Conservation (phyloP, 1,140 invertebrate species). For the Zaprionus lachaisei region DNA sequence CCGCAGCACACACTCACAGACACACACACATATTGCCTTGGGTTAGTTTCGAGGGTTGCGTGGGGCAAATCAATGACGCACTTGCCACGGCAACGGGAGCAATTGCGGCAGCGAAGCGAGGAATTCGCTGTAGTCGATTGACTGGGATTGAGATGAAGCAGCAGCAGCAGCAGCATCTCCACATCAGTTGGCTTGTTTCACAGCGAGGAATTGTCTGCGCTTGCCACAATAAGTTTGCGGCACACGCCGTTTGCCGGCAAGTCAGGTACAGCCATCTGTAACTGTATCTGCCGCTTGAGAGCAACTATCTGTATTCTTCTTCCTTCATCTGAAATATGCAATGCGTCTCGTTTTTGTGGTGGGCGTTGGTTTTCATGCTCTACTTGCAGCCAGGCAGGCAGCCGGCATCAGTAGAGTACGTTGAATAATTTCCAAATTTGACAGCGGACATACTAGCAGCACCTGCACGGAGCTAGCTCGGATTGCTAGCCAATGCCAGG, state of each 20-base stretch:
- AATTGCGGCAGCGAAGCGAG: slow-evolving; percentile 30
- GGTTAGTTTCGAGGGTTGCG: slow-evolving; percentile 21
- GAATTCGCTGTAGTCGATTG: slow-evolving; percentile 35
- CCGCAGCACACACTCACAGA: slow-evolving; percentile 41
- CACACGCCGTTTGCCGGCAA: slow-evolving; percentile 18
- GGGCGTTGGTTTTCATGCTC: slow-evolving; percentile 57
- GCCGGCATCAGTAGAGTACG: slow-evolving; percentile 37
- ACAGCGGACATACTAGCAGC: slow-evolving; percentile 64
- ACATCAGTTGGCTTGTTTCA: slow-evolving; percentile 51
- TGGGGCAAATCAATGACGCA: slow-evolving; percentile 66
- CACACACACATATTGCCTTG: slow-evolving; percentile 4
- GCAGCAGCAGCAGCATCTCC: slow-evolving; percentile 27
- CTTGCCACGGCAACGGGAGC: slow-evolving; percentile 27
- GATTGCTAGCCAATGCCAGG: slow-evolving; percentile 8
- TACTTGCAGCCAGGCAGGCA: slow-evolving; percentile 41
- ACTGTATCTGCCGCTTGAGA: slow-evolving; percentile 30
- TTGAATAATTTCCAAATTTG: slow-evolving; percentile 82
- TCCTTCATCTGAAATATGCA: slow-evolving; percentile 36
- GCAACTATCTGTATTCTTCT: slow-evolving; percentile 47
- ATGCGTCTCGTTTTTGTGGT: slow-evolving; percentile 45
- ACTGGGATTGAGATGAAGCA: slow-evolving; percentile 71
- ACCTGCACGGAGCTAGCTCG: background rate
- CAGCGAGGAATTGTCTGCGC: slow-evolving; percentile 38
- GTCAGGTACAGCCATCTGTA: slow-evolving; percentile 50
- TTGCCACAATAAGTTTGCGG: slow-evolving; percentile 62